Evolutionary conservation across 2,113 vertebrate genomes (phyloP).

Genomic region (Caranx ignobilis): DNA sequence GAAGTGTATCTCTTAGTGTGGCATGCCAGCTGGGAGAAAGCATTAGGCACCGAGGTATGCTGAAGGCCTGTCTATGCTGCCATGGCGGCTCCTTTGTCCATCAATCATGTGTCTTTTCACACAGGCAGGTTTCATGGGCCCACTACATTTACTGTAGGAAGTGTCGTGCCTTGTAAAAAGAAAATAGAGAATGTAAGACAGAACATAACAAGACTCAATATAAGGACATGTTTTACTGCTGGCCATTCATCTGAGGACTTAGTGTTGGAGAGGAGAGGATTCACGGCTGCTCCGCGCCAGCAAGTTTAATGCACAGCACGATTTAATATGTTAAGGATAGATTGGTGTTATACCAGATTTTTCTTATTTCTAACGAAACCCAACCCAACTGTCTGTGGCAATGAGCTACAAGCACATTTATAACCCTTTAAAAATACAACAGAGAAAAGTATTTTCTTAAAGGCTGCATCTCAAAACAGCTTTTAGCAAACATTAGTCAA

Average conservation of each 20-base stretch:
- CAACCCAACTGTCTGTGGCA: not conserved
- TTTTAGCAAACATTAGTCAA: not conserved
- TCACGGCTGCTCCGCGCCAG: slow-evolving; percentile 5
- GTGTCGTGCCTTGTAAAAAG: slow-evolving; percentile 38
- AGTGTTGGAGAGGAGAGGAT: not conserved
- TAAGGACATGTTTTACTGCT: slow-evolving; percentile 47
- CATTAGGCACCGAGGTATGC: slow-evolving; percentile 67
- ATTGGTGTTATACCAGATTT: not conserved
- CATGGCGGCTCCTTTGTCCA: slow-evolving; percentile 62
- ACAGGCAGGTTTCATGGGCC: slow-evolving; percentile 40
- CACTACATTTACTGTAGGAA: slow-evolving; percentile 50
- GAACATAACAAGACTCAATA: slow-evolving; percentile 30
- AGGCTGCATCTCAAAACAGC: not conserved
- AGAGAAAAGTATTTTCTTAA: not conserved
- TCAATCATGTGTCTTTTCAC: slow-evolving; percentile 68
- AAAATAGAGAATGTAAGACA: slow-evolving; percentile 33
- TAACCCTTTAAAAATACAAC: not conserved
- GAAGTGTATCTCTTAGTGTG: slow-evolving; percentile 73
- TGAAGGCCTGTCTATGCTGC: slow-evolving; percentile 62
- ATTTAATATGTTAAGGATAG: slow-evolving; percentile 3
- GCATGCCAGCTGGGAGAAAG: slow-evolving; percentile 64
- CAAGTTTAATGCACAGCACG: slow-evolving; percentile 13
- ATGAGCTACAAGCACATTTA: not conserved
- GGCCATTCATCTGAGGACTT: slow-evolving; percentile 42
- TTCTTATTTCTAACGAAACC: not conserved